A percentile compares a stretch with the other conserved stretches of the same genome.
Conservation (phyloP, 92 coral and sea anemone species). For the Phenganax stokvisi region DNA sequence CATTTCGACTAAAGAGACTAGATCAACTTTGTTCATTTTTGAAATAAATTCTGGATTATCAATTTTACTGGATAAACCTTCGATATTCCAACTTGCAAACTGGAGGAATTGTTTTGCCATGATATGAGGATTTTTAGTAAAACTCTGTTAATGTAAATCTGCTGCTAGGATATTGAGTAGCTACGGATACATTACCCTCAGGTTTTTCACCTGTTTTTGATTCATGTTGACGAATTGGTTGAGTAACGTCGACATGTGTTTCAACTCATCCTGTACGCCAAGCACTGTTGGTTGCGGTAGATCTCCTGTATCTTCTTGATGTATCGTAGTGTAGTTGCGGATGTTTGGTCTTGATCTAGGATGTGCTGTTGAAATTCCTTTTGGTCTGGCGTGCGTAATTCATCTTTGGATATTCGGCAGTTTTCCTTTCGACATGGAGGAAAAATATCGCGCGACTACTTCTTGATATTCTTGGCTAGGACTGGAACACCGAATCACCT, state of each 20-base stretch:
- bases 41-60: background rate
- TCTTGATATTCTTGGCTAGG: slow-evolving; percentile 22
- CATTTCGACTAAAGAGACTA: too few relatives aligned
- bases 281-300: background rate
- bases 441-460: background rate
- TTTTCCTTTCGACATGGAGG: background rate
- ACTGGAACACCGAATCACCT: slow-evolving; percentile 22
- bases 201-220: background rate
- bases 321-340: background rate
- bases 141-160: background rate
- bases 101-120: slow-evolving; percentile 1
- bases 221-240: background rate
- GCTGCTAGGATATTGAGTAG: background rate
- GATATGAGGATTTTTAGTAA: background rate
- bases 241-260: background rate
- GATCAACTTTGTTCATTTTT: too few relatives aligned
- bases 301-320: background rate
- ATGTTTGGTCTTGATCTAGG: background rate
- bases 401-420: background rate
- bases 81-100: slow-evolving; percentile 4
- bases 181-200: background rate
- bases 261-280: background rate
- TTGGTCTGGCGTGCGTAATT: background rate
- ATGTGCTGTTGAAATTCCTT: background rate
- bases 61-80: background rate